Evolutionary conservation across 2,888 invertebrate species (phyloP).

Genomic region (Orthosia cruda): DNA sequence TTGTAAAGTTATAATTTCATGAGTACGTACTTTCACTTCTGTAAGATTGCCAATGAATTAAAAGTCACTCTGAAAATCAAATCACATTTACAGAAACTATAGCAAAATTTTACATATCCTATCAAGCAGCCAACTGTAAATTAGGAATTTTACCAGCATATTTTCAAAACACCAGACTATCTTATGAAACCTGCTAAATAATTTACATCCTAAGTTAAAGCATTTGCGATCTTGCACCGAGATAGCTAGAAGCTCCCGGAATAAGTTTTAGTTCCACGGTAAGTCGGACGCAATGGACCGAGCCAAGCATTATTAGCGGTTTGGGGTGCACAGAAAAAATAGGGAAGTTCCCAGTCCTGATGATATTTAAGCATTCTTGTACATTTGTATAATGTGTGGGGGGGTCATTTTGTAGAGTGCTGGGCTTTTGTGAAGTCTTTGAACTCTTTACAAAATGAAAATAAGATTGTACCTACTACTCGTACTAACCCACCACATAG

Average conservation of each 20-base stretch:
- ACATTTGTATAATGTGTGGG: slow-evolving; percentile 50
- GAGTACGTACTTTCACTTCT: no score
- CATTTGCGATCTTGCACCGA: slow-evolving; percentile 45
- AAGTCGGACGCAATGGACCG: slow-evolving; percentile 71
- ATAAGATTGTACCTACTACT: background rate
- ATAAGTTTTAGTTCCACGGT: slow-evolving; percentile 61
- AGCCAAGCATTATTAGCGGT: slow-evolving; percentile 73
- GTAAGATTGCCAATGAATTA: no score
- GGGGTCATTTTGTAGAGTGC: slow-evolving; percentile 47
- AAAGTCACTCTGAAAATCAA: no score
- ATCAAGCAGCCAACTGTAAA: background rate
- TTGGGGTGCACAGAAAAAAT: slow-evolving; percentile 69
- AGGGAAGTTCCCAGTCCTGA: slow-evolving; percentile 49
- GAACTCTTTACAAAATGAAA: slow-evolving; percentile 9
- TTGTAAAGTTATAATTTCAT: no score
- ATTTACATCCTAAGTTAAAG: slow-evolving; percentile 25
- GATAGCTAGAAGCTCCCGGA: slow-evolving; percentile 57
- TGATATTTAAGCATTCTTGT: slow-evolving; percentile 59
- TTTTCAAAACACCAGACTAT: slow-evolving; percentile 15
- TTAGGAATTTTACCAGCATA: background rate
- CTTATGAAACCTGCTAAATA: slow-evolving; percentile 12
- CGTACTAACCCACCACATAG: no score
- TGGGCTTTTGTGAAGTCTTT: slow-evolving; percentile 23
- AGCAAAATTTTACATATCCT: no score
- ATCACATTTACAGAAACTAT: no score